These are phyloP conservation scores for Clitarchus hookeri DNA, from an alignment of 2,888 invertebrate species.

Conservation along the genomic window DNA sequence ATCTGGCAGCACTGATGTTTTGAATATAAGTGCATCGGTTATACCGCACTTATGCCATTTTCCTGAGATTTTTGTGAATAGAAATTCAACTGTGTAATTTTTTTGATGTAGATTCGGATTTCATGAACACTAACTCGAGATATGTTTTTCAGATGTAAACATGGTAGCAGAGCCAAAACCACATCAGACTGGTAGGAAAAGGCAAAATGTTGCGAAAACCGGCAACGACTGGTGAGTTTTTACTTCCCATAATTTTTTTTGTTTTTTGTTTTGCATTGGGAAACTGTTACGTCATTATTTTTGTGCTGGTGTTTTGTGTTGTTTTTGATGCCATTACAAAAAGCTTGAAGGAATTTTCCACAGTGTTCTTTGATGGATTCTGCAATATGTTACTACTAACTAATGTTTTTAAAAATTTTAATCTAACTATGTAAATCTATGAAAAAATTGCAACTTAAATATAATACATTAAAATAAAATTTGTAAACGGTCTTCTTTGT, in stretches of 20 bases:
- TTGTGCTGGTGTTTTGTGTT: conserved; percentile 19
- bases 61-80: neutral
- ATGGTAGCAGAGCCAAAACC: conserved; percentile 78
- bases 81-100: neutral
- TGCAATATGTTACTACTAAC: neutral
- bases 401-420: neutral
- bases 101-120: neutral
- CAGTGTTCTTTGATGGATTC: neutral
- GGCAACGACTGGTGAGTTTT: conserved; percentile 68
- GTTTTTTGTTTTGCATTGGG: conserved; percentile 28
- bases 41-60: neutral
- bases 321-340: conserved; percentile 1
- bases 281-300: conserved; percentile 18
- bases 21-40: neutral
- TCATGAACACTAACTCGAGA: conserved; percentile 36
- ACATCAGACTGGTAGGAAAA: conserved; percentile 69
- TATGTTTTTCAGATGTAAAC: conserved; percentile 67
- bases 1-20: neutral
- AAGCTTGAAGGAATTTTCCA: neutral
- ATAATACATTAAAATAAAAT: neutral
- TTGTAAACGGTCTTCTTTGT: neutral
- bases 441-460: neutral
- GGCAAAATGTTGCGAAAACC: conserved; percentile 68
- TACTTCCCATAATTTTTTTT: conserved; percentile 31
- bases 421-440: neutral